Conservation (phyloP, 2,113 vertebrate genomes). For the Albula goreensis region DNA sequence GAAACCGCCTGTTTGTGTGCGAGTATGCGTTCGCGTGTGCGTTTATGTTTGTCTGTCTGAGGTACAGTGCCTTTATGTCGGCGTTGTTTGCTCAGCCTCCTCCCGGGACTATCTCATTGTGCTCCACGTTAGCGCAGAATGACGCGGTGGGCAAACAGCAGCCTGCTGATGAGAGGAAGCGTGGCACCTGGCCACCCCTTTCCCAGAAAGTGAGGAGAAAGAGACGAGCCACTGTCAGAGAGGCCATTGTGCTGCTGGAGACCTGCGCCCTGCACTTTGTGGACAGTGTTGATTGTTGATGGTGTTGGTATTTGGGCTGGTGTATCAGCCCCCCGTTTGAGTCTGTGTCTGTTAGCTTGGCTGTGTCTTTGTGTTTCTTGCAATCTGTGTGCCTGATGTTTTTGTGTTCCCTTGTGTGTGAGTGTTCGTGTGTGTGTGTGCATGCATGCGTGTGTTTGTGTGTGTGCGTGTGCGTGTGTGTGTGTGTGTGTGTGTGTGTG, state of each 20-base stretch:
- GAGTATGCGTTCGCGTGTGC: background rate
- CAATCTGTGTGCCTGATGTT: background rate
- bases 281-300: slow-evolving; percentile 59
- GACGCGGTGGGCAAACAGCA: slow-evolving; percentile 72
- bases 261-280: slow-evolving; percentile 64
- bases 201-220: slow-evolving; percentile 45
- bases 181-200: slow-evolving; percentile 61
- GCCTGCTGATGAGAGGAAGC: slow-evolving; percentile 64
- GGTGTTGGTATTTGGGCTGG: slow-evolving; percentile 39
- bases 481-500: background rate
- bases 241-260: slow-evolving; percentile 67
- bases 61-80: slow-evolving; percentile 66
- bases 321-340: slow-evolving; percentile 30
- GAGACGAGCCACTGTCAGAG: slow-evolving; percentile 70
- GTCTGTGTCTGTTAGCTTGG: slow-evolving; percentile 33
- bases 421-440: background rate
- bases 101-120: slow-evolving; percentile 56
- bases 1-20: slow-evolving; percentile 20
- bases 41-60: slow-evolving; percentile 26
- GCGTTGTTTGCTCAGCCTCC: slow-evolving; percentile 67
- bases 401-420: slow-evolving; percentile 8
- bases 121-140: slow-evolving; percentile 65
- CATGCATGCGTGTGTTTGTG: no score
- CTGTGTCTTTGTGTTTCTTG: slow-evolving; percentile 5
- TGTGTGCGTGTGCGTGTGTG: background rate